phyloP scores from a whole-genome alignment of 2,797 vertebrate genomes.

The Sebastes diploproa region DNA sequence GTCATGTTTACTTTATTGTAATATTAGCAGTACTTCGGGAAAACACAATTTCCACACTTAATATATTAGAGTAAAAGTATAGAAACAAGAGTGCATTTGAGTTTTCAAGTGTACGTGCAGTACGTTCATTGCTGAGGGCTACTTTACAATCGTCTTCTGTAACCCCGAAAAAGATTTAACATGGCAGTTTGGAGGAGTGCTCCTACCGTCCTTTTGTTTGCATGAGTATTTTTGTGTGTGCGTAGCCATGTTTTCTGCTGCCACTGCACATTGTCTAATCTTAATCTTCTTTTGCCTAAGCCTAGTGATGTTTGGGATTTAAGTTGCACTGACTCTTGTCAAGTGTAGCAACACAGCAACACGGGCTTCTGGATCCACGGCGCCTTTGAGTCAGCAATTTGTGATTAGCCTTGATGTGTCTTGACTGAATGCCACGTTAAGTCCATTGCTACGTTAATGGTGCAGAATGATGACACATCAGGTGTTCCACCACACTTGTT shows the following conservation, averaged over 20 bases:
- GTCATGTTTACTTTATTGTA: background rate
- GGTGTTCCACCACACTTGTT: background rate
- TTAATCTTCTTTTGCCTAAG: constrained; percentile 25
- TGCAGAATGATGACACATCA: background rate
- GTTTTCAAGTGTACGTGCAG: background rate
- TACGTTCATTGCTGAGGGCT: background rate
- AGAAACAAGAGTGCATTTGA: background rate
- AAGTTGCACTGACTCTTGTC: background rate
- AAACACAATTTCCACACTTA: background rate
- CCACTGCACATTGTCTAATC: constrained; percentile 14
- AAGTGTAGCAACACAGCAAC: constrained; percentile 12
- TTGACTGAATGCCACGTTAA: background rate
- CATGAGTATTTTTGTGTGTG: background rate
- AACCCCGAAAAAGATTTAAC: constrained; percentile 4
- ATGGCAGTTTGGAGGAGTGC: constrained; percentile 10
- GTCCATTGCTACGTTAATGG: background rate
- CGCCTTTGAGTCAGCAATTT: constrained; percentile 14
- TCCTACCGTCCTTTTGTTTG: constrained; percentile 12
- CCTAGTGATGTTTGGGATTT: constrained; percentile 28
- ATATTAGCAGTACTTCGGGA: background rate
- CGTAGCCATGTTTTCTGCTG: constrained; percentile 17
- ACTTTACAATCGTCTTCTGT: constrained; percentile 5
- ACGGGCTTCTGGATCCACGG: background rate
- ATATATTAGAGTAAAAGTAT: background rate
- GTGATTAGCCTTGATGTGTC: constrained; percentile 3